Base-by-base conservation (phyloP, 1,140 invertebrate species). In the Vollenhovia emeryi region DNA sequence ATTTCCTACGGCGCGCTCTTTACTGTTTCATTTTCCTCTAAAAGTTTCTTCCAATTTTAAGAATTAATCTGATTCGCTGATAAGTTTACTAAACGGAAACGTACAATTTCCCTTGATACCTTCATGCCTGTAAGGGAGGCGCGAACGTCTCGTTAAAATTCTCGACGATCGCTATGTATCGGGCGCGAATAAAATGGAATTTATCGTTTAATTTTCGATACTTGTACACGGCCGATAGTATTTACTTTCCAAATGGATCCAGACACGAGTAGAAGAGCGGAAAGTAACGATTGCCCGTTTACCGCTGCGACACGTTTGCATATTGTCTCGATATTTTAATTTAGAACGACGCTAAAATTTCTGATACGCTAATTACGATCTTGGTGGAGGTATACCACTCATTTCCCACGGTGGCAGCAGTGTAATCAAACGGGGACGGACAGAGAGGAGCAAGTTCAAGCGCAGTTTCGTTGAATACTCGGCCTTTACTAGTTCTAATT, bases 381-480 rank as follows among this genome's bases (percentile, higher is more conserved):
- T 71, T 73, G 50, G 50, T 24, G 21, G 48, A 69, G 36, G 64
- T 57, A 45, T 36, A 73, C 30, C 66, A 57, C 78, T 52, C 78
- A 27, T 73, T 30, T 73, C 27, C 27, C 27, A 33, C 24, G 78
- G 50, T 33, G 43, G 78, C 13, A 50, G 40, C 13, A 27, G 66
- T 43, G 48, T 82, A 82, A 82, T 82, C 78, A 82, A n/a, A 73
- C 66, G 78, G 45, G 36, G 48, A 82, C 78, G 62, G n/a, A 27
- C 75, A 45, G 24, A 62, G 74, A 66, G 75, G 24, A 82, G 33
- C 62, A 69, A 79, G 76, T 79, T 82, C 24, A 82, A 73, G 78
- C 78, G 40, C 66, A 82, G 66, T 82, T 73, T 82, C 78, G 66
- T 82, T 82, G 78, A 82, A 82, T 82, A 82, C 66, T 73, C 66